phyloP scores from a whole-genome alignment of 2,113 vertebrate species.

The Oceanodroma tethys region DNA sequence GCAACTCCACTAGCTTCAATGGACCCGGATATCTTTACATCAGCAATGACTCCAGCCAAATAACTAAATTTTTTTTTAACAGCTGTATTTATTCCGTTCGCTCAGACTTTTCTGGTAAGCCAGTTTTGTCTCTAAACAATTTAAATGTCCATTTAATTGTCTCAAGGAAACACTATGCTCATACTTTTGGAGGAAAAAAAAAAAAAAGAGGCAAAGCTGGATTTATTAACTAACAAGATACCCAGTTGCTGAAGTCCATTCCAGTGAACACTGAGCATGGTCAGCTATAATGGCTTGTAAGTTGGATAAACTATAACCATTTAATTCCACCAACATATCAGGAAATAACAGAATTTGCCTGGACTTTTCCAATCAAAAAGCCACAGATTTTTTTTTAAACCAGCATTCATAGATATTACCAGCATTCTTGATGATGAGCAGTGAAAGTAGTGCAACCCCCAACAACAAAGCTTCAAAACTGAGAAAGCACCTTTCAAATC shows the following conservation, averaged over 20 bases:
- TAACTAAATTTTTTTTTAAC: not conserved
- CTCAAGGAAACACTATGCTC: not conserved
- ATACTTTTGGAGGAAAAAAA: not conserved
- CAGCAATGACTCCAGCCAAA: not conserved
- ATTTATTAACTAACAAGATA: not conserved
- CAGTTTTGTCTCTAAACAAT: not conserved
- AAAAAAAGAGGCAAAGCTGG: not conserved
- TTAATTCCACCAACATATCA: not conserved
- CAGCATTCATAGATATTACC: not conserved
- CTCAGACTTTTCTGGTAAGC: not conserved
- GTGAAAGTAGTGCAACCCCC: not conserved
- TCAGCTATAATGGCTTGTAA: not conserved
- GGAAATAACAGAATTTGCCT: not conserved
- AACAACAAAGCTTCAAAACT: not conserved
- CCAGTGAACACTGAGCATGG: not conserved
- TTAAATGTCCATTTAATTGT: not conserved
- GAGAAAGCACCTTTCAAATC: not conserved
- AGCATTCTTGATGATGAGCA: not conserved
- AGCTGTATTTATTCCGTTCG: not conserved
- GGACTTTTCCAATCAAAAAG: not conserved
- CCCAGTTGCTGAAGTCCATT: not conserved
- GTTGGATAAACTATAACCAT: not conserved
- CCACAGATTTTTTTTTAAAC: not conserved
- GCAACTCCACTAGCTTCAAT: not conserved
- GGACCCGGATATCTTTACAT: not conserved